Evolutionary conservation across 2,797 vertebrate genomes (phyloP), one percentile per base, ranked within the genome.

Genomic region (Notolabrus celidotus): DNA sequence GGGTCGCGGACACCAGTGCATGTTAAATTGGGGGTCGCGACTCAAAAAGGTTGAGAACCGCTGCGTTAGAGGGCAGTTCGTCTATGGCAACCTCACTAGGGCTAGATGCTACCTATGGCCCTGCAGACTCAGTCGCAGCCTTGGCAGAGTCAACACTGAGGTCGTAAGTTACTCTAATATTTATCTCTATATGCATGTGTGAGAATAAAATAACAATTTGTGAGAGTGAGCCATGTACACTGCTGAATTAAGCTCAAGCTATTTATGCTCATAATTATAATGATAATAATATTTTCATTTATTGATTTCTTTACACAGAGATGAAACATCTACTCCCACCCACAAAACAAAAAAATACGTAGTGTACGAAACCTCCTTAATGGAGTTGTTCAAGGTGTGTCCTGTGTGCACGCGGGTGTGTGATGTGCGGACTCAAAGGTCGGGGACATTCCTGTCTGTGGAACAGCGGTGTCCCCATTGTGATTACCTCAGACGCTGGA

Each of bases 401-500:
- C 5, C 34, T 16, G 23, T 20, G 34, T 62, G 36, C 60, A 25
- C 20, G 5, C 14, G 6, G 5, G 9, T 11, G 3, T 51, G 36
- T 22, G 34, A 63, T 20, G 36, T 41, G 16, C 1, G 6, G 12
- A 50, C 34, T 7, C 11, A 2, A 51, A 39, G 36, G 14, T 8
- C 51, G 2, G 61, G 50, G 11, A 70, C 66, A n/a, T 67, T 66
- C 22, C 7, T 58, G 14, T 33, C 23, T 10, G 45, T n/a, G n/a
- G n/a, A n/a, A n/a, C 58, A 54, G 53, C 12, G 31, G 10, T 80
- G 72, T 29, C 33, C 47, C 1, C 39, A 63, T 19, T 71, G 72
- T 34, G 10, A 36, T 16, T 76, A 9, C 10, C n/a, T n/a, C n/a
- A n/a, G n/a, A n/a, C n/a, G n/a, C n/a, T n/a, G n/a, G n/a, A n/a